Conservation (phyloP, 2,113 vertebrate genomes). For the Cyphomyrus plagiostoma region DNA sequence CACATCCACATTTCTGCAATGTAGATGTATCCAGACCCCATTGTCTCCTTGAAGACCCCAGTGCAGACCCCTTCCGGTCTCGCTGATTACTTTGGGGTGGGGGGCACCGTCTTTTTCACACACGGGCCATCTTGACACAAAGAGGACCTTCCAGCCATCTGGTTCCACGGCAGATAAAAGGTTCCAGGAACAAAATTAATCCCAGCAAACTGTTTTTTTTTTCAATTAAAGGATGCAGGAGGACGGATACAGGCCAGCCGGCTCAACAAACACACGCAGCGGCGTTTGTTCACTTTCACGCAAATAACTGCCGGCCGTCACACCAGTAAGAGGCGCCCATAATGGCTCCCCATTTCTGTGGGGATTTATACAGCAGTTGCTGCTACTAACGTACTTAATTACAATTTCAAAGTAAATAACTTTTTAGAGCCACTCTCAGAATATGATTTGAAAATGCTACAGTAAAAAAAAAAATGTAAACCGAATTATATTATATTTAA, state of each 20-base stretch:
- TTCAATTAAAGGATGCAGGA: constrained; percentile 27
- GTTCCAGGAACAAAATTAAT: constrained; percentile 65
- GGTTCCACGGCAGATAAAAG: constrained; percentile 73
- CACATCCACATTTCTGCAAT: constrained; percentile 68
- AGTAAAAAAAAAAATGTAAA: background rate
- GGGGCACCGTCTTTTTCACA: constrained; percentile 42
- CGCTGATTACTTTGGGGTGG: constrained; percentile 63
- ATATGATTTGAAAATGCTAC: background rate
- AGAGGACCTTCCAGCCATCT: constrained; percentile 70
- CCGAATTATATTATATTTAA: background rate
- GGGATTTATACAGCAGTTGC: background rate
- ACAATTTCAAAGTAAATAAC: background rate
- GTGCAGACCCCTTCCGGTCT: constrained; percentile 79
- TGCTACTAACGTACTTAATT: background rate
- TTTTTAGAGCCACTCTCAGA: background rate
- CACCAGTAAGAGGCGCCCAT: background rate
- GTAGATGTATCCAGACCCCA: constrained; percentile 68
- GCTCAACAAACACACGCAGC: background rate
- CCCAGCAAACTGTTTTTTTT: constrained; percentile 43
- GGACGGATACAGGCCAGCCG: constrained; percentile 13
- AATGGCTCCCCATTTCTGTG: background rate
- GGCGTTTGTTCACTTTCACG: background rate
- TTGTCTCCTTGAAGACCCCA: constrained; percentile 79
- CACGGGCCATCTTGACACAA: constrained; percentile 41
- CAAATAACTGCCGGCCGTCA: background rate